These are phyloP conservation scores for Chlorops oryzae DNA, from an alignment of 1,140 invertebrate genomes.

Conservation along the genomic window DNA sequence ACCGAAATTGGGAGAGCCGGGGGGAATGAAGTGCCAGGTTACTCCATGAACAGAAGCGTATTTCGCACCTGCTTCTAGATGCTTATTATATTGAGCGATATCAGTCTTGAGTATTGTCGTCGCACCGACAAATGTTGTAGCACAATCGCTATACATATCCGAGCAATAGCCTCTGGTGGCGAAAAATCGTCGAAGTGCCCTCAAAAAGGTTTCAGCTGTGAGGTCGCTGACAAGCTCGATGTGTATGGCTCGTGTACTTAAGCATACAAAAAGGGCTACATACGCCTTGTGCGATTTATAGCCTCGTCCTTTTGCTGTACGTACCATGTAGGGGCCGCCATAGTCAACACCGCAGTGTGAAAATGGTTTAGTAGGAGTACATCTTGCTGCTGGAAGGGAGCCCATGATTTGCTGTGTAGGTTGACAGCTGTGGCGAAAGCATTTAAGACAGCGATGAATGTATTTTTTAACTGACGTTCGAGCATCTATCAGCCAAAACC, in stretches of 20 bases:
- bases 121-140: constrained; percentile 5
- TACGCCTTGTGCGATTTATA: constrained; percentile 25
- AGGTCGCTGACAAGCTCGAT: constrained; percentile 31
- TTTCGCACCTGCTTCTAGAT: neutral
- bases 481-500: no score
- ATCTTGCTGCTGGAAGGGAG: no score
- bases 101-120: neutral
- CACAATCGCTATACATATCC: constrained; percentile 31
- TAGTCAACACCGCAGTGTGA: no score
- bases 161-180: constrained; percentile 23
- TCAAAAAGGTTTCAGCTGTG: constrained; percentile 25
- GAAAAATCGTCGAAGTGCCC: constrained; percentile 31
- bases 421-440: no score
- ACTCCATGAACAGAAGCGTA: neutral
- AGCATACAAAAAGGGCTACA: constrained; percentile 33
- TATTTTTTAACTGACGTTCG: no score
- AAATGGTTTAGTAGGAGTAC: no score
- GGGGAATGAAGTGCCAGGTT: no score
- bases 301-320: no score
- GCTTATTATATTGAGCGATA: neutral
- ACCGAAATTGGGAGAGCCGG: no score
- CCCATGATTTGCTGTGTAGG: no score
- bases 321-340: no score
- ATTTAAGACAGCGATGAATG: no score
- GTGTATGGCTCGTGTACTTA: constrained; percentile 33